These are phyloP conservation scores for Cephus runcator DNA, from an alignment of 2,888 invertebrate species.

Conservation along the genomic window DNA sequence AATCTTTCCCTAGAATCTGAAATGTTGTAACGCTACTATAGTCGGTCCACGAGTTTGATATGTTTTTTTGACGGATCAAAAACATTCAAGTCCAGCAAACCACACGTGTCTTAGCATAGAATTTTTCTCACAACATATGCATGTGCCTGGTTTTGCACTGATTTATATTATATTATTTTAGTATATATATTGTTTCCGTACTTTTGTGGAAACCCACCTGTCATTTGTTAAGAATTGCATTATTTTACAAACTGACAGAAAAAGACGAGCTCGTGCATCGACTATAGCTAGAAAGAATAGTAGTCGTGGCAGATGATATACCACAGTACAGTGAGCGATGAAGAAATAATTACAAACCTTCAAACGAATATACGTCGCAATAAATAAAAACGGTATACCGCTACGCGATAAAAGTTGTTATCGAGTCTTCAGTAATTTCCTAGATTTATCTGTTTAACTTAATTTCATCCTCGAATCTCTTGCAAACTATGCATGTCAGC, in stretches of 20 bases:
- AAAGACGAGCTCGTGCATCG: not conserved
- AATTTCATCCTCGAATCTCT: not conserved
- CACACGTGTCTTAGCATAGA: too few species aligned
- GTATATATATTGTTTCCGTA: too few species aligned
- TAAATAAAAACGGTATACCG: constrained; percentile 2
- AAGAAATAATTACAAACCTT: constrained; percentile 13
- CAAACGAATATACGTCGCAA: constrained; percentile 10
- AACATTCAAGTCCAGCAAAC: too few species aligned
- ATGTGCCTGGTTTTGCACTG: too few species aligned
- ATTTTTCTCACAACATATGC: too few species aligned
- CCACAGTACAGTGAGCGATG: not conserved
- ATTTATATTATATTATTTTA: too few species aligned
- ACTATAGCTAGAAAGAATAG: constrained; percentile 11
- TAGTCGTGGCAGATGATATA: not conserved
- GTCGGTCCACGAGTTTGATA: too few species aligned
- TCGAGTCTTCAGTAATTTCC: not conserved
- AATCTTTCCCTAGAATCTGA: not conserved
- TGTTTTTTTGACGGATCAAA: too few species aligned
- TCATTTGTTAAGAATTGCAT: too few species aligned
- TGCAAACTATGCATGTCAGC: too few species aligned
- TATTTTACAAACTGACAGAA: too few species aligned
- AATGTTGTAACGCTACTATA: not conserved
- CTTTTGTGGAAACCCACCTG: too few species aligned
- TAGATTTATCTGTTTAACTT: not conserved
- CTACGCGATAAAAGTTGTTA: not conserved